Percentiles rank a stretch among this genome's conserved stretches.
Evolutionary conservation across 2,113 vertebrate genomes (phyloP).

Genomic region (Cololabis saira): DNA sequence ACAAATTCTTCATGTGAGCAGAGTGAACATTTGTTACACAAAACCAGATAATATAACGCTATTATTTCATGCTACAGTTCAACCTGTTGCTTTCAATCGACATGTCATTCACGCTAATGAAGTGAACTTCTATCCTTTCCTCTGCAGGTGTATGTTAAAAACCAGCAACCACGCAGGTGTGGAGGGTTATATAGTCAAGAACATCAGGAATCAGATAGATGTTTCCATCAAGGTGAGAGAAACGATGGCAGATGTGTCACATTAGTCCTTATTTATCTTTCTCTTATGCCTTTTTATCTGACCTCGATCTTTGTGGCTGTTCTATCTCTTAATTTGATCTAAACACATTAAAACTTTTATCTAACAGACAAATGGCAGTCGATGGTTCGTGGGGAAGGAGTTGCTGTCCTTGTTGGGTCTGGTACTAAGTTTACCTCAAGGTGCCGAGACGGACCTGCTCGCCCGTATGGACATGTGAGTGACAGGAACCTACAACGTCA

Average conservation of each 20-base stretch:
- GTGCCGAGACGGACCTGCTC: conserved; percentile 90
- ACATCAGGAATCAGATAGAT: conserved; percentile 92
- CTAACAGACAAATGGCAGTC: conserved; percentile 73
- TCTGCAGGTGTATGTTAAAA: conserved; percentile 90
- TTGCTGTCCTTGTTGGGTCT: conserved; percentile 85
- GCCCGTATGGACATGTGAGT: conserved; percentile 90
- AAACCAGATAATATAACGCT: not conserved
- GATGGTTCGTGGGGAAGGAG: conserved; percentile 86
- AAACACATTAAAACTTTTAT: conserved; percentile 35
- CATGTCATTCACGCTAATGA: too few relatives aligned
- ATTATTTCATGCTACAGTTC: too few relatives aligned
- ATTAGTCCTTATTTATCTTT: not conserved
- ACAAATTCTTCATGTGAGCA: conserved; percentile 91
- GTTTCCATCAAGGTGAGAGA: conserved; percentile 85
- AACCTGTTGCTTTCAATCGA: too few relatives aligned
- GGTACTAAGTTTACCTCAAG: conserved; percentile 86
- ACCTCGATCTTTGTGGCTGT: not conserved
- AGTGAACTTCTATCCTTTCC: not conserved
- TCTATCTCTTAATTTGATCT: not conserved
- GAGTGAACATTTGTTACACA: too few relatives aligned
- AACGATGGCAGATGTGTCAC: not conserved
- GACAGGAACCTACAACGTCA: too few relatives aligned
- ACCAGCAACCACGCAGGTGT: conserved; percentile 92
- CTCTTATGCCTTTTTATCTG: not conserved
- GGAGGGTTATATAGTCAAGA: conserved; percentile 90